Base-by-base conservation (phyloP, 2,888 invertebrate species). In the Ectemnius continuus region DNA sequence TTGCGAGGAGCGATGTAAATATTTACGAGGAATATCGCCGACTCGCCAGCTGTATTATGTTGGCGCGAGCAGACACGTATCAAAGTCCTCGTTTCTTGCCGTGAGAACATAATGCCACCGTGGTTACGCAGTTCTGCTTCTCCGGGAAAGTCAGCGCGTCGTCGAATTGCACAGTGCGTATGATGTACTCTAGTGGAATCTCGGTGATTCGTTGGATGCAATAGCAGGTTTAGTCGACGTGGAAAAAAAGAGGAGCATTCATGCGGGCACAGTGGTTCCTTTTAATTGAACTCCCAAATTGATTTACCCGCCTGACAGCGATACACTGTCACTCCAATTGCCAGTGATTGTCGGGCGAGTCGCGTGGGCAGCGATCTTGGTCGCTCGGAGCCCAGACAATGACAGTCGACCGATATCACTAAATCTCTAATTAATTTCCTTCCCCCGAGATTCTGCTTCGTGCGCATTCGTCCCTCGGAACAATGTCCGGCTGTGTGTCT, bases 11-110 rank as follows among this genome's bases (percentile, higher is more conserved):
- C 72, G 63, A 77, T 69, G 77, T 77, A 77, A 77, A 77, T 77
- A 77, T 77, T 77, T 77, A 76, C 77, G 61, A 69, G 72, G 68
- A 76, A 69, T 76, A 77, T 77, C 77, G 63, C 63, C 57, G 76
- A 63, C 75, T 75, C 71, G 73, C 61, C 83, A 79, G 81, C 79
- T 75, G 75, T 73, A 61, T 69, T 81, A 78, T 80, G 80, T 26
- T 36, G 36, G 36, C 36, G 36, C 36, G 36, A 36, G 74, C 60
- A 73, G 68, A 61, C 80, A 76, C 80, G 70, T 69, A 73, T 45
- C 52, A 8, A 26, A 45, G 60, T 23, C 62, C 67, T 61, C 67
- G 66, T 67, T 45, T 64, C 67, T 67, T 28, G 64, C 72, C 73
- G 75, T 70, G 78, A 76, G 81, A 76, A 70, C 60, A 67, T 45